Percentiles rank a stretch among this genome's conserved stretches.
Evolutionary conservation across 2,888 invertebrate species (phyloP).

Genomic region (Crematogaster levior): DNA sequence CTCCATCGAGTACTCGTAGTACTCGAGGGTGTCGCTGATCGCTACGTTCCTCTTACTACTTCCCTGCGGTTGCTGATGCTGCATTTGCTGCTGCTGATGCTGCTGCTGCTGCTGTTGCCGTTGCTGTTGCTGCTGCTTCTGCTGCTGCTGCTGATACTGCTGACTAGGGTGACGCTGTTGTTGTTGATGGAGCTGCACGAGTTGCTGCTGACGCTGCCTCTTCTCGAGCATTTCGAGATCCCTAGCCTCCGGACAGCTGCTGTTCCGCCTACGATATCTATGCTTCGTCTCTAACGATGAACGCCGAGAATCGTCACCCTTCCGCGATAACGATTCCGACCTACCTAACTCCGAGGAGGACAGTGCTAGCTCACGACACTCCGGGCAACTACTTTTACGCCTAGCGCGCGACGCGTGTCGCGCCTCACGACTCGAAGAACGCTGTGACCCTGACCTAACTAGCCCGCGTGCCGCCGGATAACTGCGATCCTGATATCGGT

Average conservation of each 20-base stretch:
- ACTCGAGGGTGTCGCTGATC: conserved; percentile 85
- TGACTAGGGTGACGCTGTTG: conserved; percentile 73
- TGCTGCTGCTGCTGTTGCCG: conserved; percentile 71
- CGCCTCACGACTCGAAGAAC: conserved; percentile 49
- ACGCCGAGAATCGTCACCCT: conserved; percentile 62
- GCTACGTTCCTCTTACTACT: conserved; percentile 85
- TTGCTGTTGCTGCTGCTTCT: conserved; percentile 76
- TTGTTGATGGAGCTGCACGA: conserved; percentile 69
- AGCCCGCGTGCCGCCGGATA: conserved; percentile 62
- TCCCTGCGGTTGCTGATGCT: conserved; percentile 77
- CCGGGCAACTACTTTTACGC: conserved; percentile 80
- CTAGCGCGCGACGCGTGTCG: conserved; percentile 62
- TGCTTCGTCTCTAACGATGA: conserved; percentile 66
- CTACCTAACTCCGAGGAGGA: conserved; percentile 68
- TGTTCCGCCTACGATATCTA: conserved; percentile 80
- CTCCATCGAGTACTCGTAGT: conserved; percentile 85
- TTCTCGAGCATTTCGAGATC: conserved; percentile 81
- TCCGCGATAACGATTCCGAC: conserved; percentile 66
- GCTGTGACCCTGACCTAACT: conserved; percentile 68
- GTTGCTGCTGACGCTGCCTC: conserved; percentile 78
- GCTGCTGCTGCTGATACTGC: conserved; percentile 71
- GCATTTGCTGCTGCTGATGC: conserved; percentile 71
- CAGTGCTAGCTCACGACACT: conserved; percentile 76
- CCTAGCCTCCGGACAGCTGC: conserved; percentile 82
- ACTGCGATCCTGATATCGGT: conserved; percentile 56